phyloP scores from a whole-genome alignment of 2,888 invertebrate genomes.

The Rhamphomyia laevipes region DNA sequence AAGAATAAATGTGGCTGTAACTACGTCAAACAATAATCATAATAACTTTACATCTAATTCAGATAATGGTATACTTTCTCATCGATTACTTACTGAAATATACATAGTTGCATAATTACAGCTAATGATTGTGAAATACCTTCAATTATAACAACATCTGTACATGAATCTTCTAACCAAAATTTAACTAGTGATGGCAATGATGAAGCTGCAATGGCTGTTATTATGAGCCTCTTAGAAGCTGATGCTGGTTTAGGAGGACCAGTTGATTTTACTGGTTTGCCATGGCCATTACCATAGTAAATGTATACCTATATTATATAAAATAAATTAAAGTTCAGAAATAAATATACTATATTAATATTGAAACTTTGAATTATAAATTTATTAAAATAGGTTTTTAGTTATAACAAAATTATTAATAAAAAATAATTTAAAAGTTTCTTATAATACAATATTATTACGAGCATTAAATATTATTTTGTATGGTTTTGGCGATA shows the following conservation, averaged over 20 bases:
- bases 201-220: conserved; percentile 85
- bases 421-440: too few relatives aligned
- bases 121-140: conserved; percentile 13
- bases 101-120: too few relatives aligned
- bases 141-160: too few relatives aligned
- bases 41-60: conserved; percentile 33
- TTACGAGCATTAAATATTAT: conserved; percentile 24
- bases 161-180: conserved; percentile 18
- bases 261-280: conserved; percentile 64
- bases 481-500: conserved; percentile 45
- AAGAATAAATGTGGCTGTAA: conserved; percentile 15
- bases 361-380: too few relatives aligned
- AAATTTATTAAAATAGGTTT: too few relatives aligned
- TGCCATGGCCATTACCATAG: conserved; percentile 51
- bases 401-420: too few relatives aligned
- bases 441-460: too few relatives aligned
- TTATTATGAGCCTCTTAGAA: conserved; percentile 81
- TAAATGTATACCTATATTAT: too few relatives aligned
- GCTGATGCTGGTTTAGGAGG: conserved; percentile 74
- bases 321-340: too few relatives aligned
- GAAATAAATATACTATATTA: too few relatives aligned
- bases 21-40: conserved; percentile 22
- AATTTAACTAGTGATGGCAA: conserved; percentile 52
- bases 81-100: too few relatives aligned
- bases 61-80: conserved; percentile 19